phyloP scores from a whole-genome alignment of 2,113 vertebrate species.

The Podarcis raffonei region DNA sequence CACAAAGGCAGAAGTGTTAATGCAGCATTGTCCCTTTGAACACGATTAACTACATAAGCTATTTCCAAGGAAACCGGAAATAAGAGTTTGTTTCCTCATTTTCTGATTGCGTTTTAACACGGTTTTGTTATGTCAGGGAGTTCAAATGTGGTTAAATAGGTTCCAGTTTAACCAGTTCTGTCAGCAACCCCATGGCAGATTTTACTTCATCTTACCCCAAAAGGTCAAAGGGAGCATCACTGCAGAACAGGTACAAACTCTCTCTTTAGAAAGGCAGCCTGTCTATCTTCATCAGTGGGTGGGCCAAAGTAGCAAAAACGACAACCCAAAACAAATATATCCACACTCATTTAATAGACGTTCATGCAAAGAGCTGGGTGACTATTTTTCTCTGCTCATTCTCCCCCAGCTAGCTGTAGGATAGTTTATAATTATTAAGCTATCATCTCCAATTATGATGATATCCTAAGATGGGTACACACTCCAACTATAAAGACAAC shows the following conservation, averaged over 20 bases:
- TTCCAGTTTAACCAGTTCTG: background rate
- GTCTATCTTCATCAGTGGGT: background rate
- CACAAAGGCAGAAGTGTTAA: slow-evolving; percentile 2
- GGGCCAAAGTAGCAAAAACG: background rate
- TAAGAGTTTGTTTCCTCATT: background rate
- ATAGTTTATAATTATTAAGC: background rate
- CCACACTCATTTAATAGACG: background rate
- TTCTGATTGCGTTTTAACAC: background rate
- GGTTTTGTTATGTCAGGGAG: background rate
- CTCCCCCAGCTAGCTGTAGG: background rate
- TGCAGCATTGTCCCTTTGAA: background rate
- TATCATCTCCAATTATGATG: background rate
- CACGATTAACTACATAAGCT: background rate
- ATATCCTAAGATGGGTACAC: background rate
- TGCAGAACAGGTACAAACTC: background rate
- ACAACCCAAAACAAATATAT: background rate
- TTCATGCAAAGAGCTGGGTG: no score
- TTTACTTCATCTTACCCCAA: background rate
- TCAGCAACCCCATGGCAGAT: background rate
- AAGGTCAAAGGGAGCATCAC: background rate
- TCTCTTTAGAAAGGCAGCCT: background rate
- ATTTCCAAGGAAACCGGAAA: background rate
- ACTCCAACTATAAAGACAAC: background rate
- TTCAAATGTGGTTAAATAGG: background rate
- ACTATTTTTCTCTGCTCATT: background rate